Base-by-base conservation (phyloP, 2,113 vertebrate genomes). In the Centropus bengalensis region DNA sequence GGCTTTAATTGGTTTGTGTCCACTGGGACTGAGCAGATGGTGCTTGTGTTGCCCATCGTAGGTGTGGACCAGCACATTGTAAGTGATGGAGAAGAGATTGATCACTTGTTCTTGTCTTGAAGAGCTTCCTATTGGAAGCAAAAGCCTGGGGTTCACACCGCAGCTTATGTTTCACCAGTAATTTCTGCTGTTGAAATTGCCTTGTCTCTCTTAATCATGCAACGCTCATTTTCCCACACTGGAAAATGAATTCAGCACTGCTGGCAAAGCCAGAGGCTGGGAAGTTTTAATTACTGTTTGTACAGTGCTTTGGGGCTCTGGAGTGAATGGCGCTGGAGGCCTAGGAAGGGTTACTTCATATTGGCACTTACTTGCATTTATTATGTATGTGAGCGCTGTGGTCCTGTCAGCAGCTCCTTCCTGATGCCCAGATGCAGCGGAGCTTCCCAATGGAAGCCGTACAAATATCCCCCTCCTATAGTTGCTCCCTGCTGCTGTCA, bases 271-370 rank as follows among this genome's bases (percentile, higher is more conserved):
- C 67, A 15, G 64, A 44, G 47, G 79, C 79, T 88, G 64, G 47
- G 47, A 88, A 83, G 12, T 81, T 91, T 90, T 92, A 88, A 93
- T 96, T 93, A 67, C 63, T 94, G 20, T 86, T 91, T 90, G 71
- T 78, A 18, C 76, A 83, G 64, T 81, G 79, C 79, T 88, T 52
- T 67, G 66, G 85, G 55, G 81, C 60, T 91, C 81, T 71, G 55
- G 36, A 58, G 26, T 59, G n/a, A 80, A 54, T 42, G 82, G 33
- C 75, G 85, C 85, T 93, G 79, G 85, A 94, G 85, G 76, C 79
- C 47, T 93, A 49, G 56, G 82, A 83, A 88, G 62, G 45, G 38
- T 78, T 94, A 17, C 79, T 36, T 85, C 76, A 51, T 74, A 40
- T 56, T 89, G 82, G 71, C 60, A 83, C 56, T 70, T 77, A 56